Base-by-base conservation (phyloP, 2,888 invertebrate species). In the Drosophila nr. perissopoda region DNA sequence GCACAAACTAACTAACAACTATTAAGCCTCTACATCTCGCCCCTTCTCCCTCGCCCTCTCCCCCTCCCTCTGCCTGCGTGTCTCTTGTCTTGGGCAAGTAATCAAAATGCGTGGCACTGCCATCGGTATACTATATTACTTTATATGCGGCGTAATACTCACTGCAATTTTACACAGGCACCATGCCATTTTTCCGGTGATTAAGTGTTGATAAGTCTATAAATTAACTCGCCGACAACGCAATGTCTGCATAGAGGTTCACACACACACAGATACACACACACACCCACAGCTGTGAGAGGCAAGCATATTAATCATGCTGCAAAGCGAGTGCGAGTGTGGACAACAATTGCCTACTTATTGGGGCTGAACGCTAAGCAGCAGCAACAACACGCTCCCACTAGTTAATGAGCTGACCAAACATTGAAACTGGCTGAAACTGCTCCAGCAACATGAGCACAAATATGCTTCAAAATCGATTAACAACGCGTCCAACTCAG, bases 1-100 rank as follows among this genome's bases (percentile, higher is more conserved):
- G 89, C 89, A 87, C 89, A 88, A 88, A 89, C 87, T 82, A 88
- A 88, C 87, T 88, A 89, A 89, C 88, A 88, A 89, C 89, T 88
- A 88, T 89, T 88, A 89, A 89, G 89, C 83, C 75, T 79, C 72
- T 31, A 42, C 29, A 21, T 5, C 3, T 16, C 21, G 1, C 48
- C 27, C 27, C 4, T 27, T 25, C 13, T 16, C 8, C 31, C 31
- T 7, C 7, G 29, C 7, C 4, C 18, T 52, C 27, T 34, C 34
- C 29, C 40, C 29, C 52, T 64, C 38, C 29, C 49, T 62, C 53
- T 62, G 34, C 13, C 29, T 36, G 46, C 38, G 57, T 46, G 57
- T 62, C 53, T 60, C 60, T 67, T 62, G 51, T 57, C 66, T 67
- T 62, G 57, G 62, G 54, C 68, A 73, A 69, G 82, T 88, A 88